Conservation (phyloP, 2,797 vertebrate species). For the Dipus sagitta region DNA sequence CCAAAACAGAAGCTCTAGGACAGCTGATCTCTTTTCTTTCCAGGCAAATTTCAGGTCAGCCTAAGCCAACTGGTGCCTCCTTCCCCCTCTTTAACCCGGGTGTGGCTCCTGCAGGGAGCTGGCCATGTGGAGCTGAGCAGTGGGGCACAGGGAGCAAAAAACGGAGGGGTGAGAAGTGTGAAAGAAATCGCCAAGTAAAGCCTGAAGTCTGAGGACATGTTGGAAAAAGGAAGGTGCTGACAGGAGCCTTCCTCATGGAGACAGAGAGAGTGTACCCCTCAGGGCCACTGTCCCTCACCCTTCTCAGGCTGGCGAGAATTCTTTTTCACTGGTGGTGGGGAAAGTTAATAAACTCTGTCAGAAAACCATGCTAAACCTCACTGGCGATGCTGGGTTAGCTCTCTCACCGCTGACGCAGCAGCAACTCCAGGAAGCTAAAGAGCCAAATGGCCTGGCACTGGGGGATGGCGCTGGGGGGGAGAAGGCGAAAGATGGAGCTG, state of each 20-base stretch:
- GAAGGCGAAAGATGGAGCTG: neutral
- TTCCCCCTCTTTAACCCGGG: neutral
- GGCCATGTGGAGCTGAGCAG: neutral
- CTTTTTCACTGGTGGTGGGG: neutral
- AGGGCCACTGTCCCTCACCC: neutral
- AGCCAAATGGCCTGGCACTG: neutral
- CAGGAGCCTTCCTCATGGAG: neutral
- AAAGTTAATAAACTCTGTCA: neutral
- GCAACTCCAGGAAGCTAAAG: constrained; percentile 8
- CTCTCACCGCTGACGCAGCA: neutral
- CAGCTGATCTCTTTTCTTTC: constrained; percentile 8
- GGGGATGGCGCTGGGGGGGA: neutral
- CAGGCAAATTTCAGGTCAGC: constrained; percentile 48
- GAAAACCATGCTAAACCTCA: neutral
- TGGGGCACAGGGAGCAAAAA: neutral
- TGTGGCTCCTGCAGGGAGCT: neutral
- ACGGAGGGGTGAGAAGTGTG: too few relatives aligned
- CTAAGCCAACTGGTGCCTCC: neutral
- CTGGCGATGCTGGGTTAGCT: neutral
- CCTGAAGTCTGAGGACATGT: neutral
- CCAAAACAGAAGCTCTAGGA: constrained; percentile 70
- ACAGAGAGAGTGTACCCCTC: accelerated
- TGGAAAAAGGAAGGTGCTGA: too few relatives aligned
- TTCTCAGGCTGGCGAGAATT: neutral
- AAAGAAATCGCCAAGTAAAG: neutral